Evolutionary conservation across 2,113 vertebrate species (phyloP), one percentile per base, ranked within the genome.

Genomic region (Halcyon senegalensis): DNA sequence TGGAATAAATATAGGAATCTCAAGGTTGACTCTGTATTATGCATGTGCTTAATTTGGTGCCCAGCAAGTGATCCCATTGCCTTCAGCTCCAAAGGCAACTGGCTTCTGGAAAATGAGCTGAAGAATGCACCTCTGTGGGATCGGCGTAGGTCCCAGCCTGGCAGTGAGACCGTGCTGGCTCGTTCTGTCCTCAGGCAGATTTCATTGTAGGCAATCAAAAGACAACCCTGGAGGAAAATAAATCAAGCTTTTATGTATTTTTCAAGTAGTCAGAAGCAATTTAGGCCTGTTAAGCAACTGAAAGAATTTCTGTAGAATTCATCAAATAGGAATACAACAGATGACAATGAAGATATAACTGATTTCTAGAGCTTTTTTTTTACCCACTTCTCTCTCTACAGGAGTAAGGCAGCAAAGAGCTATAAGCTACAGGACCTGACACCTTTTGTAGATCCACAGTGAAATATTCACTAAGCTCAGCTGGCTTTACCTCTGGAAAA

Each of bases 91-190:
- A 53, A 66, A 56, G 24, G 53, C 44, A 89, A 6, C 25, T 81
- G 24, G 50, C 20, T 51, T 25, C 50, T 51, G 50, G 50, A 75
- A 81, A 24, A 31, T 16, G 39, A 59, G 72, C 51, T 15, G 31
- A 51, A 37, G 53, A 84, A 28, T 2, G 0, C 5, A 24, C 4
- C 56, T 78, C 31, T 68, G 20, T 33, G 16, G 60, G 17, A 60
- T 46, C 13, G 2, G 16, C 0, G 0, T 13, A 31, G 23, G 27
- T 28, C 24, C 30, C 51, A 53, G 37, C n/a, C 16, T 23, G 1
- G 1, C 21, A 43, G 2, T 24, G 58, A 50, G 50, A 58, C 25
- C 2, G 0, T 0, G 3, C 35, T 62, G 43, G 3, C 4, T 44
- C 11, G 16, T 25, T 64, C 37, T 41, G 30, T 75, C 53, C 77